Conservation (phyloP, 1,140 invertebrate species). For the Papilio glaucus region DNA sequence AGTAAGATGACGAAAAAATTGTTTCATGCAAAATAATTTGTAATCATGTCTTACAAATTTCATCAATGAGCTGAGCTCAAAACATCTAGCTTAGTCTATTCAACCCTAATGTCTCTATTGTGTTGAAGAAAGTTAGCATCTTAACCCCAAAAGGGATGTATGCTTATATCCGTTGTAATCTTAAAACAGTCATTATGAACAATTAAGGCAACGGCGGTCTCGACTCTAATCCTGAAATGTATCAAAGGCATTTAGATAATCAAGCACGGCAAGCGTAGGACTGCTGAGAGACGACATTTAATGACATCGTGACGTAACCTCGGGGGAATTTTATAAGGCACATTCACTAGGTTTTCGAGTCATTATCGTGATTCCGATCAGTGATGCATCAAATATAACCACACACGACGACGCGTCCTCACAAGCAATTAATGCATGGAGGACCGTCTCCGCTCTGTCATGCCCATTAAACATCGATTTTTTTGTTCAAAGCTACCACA, state of each 20-base stretch:
- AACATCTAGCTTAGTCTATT: constrained; percentile 7
- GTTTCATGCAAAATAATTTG: too few relatives aligned
- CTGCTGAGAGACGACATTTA: constrained; percentile 59
- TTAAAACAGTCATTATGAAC: constrained; percentile 52
- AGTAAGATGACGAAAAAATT: too few relatives aligned
- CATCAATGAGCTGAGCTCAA: not conserved
- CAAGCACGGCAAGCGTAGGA: constrained; percentile 53
- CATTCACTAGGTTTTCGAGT: constrained; percentile 59
- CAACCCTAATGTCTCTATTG: constrained; percentile 34
- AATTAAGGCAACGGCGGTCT: constrained; percentile 53
- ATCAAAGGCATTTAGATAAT: constrained; percentile 66
- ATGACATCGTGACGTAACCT: constrained; percentile 69
- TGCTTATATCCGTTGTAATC: constrained; percentile 45
- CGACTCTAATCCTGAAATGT: constrained; percentile 50
- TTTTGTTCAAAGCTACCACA: not conserved
- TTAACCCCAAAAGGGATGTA: constrained; percentile 42
- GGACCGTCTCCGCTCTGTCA: constrained; percentile 7
- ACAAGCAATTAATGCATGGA: constrained; percentile 64
- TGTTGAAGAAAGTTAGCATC: constrained; percentile 30
- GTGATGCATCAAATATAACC: constrained; percentile 64
- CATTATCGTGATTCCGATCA: constrained; percentile 75
- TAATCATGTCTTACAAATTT: not conserved
- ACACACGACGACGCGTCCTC: constrained; percentile 77
- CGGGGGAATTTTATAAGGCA: constrained; percentile 71
- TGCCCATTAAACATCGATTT: not conserved